These are phyloP conservation scores for Muntiacus muntjak DNA, from an alignment of 2,113 vertebrate species.

Conservation along the genomic window DNA sequence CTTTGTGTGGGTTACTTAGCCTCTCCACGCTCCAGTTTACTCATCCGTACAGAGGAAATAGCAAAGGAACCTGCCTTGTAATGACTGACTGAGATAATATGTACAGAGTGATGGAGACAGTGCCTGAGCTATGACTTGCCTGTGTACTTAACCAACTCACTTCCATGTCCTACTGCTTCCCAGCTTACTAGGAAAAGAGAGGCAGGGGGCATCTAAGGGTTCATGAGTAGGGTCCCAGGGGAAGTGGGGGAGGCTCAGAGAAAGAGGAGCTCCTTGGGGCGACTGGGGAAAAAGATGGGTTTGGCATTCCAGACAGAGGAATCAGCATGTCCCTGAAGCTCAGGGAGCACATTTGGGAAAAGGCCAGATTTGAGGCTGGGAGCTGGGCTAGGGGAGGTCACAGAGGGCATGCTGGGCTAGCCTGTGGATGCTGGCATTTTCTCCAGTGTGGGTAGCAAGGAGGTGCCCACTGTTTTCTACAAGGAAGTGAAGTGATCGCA, in stretches of 20 bases:
- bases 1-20: neutral
- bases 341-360: too few species aligned
- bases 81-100: neutral
- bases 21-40: neutral
- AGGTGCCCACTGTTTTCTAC: neutral
- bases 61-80: neutral
- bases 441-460: neutral
- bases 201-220: fast-evolving
- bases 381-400: too few species aligned
- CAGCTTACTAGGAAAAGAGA: neutral
- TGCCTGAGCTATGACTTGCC: neutral
- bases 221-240: too few species aligned
- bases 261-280: neutral
- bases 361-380: neutral
- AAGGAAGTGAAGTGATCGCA: neutral
- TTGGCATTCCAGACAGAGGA: neutral
- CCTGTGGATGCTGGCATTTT: neutral
- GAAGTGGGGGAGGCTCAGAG: neutral
- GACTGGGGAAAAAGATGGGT: neutral
- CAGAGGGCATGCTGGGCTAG: neutral
- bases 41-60: neutral
- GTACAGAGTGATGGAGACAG: neutral
- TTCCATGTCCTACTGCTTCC: fast-evolving
- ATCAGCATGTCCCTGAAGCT: neutral
- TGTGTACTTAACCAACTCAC: neutral